Evolutionary conservation across 1,140 invertebrate genomes (phyloP), one percentile per base, ranked within the genome.

Genomic region (Phortica variegata): DNA sequence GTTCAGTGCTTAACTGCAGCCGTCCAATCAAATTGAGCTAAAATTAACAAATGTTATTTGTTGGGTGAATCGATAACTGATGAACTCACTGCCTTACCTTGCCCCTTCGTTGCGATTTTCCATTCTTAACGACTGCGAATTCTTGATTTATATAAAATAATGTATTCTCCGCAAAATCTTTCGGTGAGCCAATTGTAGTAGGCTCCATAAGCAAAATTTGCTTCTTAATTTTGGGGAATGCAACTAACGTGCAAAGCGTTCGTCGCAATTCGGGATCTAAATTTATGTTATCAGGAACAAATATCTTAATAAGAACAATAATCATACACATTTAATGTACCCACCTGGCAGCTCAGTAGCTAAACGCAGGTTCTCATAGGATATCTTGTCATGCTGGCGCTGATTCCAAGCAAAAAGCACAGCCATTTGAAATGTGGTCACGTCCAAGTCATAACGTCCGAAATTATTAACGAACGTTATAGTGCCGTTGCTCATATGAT

Each of bases 401-500:
- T 97, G 93, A 82, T 99, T 99, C 95, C 95, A 99, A 7, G 93
- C 93, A 80, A 98, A 98, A 15, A 99, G 79, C n/a, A 99, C 95
- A 45, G 95, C 94, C 94, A 98, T 97, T 87, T 99, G 97, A 78
- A 98, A 98, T 18, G 96, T 98, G 6, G 97, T 98, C 2, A 99
- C 94, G 77, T 99, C 97, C 49, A 99, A 80, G 80, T 99, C 97
- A 79, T 94, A 99, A 62, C 90, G 87, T 8, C 96, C 95, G 34
- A 93, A 86, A 68, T 89, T 85, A 78, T 96, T 98, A 2, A 85
- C 83, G 82, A 98, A 99, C 34, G 92, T 96, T 55, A 98, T 95
- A 23, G 93, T 95, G 60, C 96, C 97, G 82, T 98, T 98, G 37
- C 95, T 97, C 95, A 99, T 98, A 62, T 98, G 95, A 82, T 99